Evolutionary conservation across 2,797 vertebrate species (phyloP), one percentile per base, ranked within the genome.

Genomic region (Neosilurus hyrtlii): DNA sequence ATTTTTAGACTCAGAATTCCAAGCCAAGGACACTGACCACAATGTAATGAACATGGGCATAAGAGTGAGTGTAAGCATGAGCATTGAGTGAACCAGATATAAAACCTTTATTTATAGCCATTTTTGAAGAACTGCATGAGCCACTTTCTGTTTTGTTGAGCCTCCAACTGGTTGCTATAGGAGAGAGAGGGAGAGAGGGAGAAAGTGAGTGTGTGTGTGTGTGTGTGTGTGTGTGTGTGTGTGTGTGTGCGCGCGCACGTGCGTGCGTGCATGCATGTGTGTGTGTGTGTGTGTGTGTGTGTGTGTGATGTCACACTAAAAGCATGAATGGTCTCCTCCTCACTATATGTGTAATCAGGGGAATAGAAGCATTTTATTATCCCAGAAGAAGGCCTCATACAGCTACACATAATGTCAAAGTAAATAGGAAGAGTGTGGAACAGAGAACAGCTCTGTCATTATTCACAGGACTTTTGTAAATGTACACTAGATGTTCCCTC

Each of bases 151-250:
- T 93, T 92, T 92, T 92, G 90, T 88, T 91, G 89, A 88, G 82
- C 86, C 88, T 87, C 84, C 87, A 71, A 87, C 89, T 80, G 87
- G 92, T 93, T 92, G 85, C 91, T 91, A 91, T 92, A 85, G 89
- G 0, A 71, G 85, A 14, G 7, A 3, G 54, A 14, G 54, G 12
- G 54, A 2, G 54, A 14, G 71, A 16, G 51, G 4, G 54, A 14
- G 54, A 14, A 16, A 14, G 54, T 56, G 54, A 14, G 54, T 57
- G 54, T 57, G 54, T 57, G 54, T 57, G 54, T 57, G 71, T 11
- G 52, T 20, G 51, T 30, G 37, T 49, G 37, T 70, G 67, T 43
- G 70, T 9, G 49, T 52, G 70, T 16, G 49, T 26, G n/a, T 16
- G n/a, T 12, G n/a, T 12, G 14, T 26, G 65, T 16, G 30, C 6